These are phyloP conservation scores for Poecilia velifera DNA, from an alignment of 2,797 vertebrate species.

Conservation along the genomic window DNA sequence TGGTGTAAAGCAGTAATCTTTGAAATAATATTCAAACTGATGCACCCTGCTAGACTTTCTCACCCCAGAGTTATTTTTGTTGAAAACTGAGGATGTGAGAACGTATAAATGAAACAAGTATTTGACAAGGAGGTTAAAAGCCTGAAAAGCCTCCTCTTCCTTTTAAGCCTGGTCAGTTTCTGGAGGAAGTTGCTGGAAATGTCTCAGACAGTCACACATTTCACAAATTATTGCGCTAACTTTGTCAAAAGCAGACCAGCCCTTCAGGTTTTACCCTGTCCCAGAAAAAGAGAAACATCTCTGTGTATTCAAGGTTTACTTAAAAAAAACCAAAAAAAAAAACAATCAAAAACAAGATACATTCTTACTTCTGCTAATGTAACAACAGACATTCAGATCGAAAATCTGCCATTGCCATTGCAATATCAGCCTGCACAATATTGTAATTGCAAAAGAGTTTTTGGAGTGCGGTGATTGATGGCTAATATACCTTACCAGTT, in stretches of 20 bases:
- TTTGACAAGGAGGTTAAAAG: not conserved
- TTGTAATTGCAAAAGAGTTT: too few species aligned
- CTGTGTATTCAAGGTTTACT: not conserved
- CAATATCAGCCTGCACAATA: too few species aligned
- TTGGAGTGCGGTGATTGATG: too few species aligned
- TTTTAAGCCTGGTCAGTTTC: not conserved
- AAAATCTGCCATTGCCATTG: too few species aligned
- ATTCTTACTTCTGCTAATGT: not conserved
- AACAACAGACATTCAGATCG: not conserved
- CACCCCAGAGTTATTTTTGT: not conserved
- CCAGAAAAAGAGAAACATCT: not conserved
- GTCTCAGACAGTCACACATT: not conserved
- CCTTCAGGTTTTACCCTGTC: not conserved
- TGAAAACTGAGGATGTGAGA: not conserved
- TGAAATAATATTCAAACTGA: not conserved
- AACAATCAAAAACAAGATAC: not conserved
- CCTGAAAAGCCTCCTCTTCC: not conserved
- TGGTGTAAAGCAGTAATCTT: conserved; percentile 1
- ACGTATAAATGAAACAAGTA: not conserved
- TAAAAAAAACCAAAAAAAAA: too few species aligned
- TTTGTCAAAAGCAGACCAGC: not conserved
- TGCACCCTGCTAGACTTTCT: not conserved
- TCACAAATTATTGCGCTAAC: not conserved
- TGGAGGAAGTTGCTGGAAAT: not conserved
- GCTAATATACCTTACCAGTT: too few species aligned